These are phyloP conservation scores for Pharmacophagus antenor DNA, from an alignment of 2,888 invertebrate genomes.

Conservation along the genomic window DNA sequence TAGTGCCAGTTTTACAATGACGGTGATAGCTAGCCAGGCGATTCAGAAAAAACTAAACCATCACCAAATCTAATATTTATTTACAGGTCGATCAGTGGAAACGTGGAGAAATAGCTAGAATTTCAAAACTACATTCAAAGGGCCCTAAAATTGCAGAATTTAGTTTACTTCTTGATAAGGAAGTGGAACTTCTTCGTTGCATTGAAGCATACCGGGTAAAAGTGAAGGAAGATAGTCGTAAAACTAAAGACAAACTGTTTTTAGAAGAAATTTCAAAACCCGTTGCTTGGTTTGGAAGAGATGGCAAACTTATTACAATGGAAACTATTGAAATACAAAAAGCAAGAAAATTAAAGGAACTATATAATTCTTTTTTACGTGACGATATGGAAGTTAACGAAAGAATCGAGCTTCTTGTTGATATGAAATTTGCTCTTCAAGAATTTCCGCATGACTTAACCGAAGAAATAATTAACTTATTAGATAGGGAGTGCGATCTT, in stretches of 20 bases:
- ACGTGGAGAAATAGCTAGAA: constrained; percentile 82
- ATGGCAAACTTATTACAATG: constrained; percentile 86
- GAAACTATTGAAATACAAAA: constrained; percentile 90
- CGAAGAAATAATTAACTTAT: constrained; percentile 81
- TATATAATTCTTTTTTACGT: constrained; percentile 85
- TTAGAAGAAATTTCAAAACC: constrained; percentile 86
- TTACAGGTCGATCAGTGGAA: constrained; percentile 84
- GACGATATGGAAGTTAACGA: constrained; percentile 82
- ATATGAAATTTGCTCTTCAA: constrained; percentile 85
- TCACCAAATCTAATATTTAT: background rate
- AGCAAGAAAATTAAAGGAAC: constrained; percentile 86
- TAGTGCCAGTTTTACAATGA: no score
- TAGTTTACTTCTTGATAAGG: constrained; percentile 85
- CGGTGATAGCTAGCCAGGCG: no score
- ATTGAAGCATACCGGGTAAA: constrained; percentile 85
- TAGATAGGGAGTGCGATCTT: constrained; percentile 87
- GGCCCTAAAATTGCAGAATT: constrained; percentile 87
- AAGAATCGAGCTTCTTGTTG: constrained; percentile 85
- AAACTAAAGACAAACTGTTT: constrained; percentile 82
- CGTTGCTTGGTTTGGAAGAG: constrained; percentile 87
- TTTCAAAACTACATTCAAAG: constrained; percentile 83
- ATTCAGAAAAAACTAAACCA: no score
- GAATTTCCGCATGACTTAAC: constrained; percentile 80
- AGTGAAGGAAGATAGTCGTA: constrained; percentile 81
- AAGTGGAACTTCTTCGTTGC: constrained; percentile 84